These are phyloP conservation scores for Bergia sp. DNA, from an alignment of 92 coral and sea anemone genomes.

Conservation along the genomic window DNA sequence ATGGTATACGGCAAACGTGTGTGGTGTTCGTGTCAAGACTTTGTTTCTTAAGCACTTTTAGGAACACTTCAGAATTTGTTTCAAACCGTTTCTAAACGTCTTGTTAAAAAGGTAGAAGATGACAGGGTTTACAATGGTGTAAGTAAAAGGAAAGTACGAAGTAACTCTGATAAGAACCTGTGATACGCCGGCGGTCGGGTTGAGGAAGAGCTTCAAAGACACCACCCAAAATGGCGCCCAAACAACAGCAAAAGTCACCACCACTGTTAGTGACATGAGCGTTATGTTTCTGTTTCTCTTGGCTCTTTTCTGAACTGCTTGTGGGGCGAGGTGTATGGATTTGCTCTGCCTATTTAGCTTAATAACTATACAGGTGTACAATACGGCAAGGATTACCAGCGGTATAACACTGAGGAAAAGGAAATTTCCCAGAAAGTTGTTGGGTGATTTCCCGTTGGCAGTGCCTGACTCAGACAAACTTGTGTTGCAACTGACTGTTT, in stretches of 20 bases:
- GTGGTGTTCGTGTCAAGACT: no score
- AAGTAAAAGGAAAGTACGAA: slow-evolving; percentile 9
- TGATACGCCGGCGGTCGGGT: neutral
- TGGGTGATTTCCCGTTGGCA: neutral
- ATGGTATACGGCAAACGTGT: no score
- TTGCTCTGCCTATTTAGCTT: neutral
- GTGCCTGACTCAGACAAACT: neutral
- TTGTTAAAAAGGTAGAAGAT: slow-evolving; percentile 21
- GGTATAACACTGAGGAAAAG: slow-evolving; percentile 9
- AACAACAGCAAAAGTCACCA: slow-evolving; percentile 5
- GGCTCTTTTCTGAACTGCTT: slow-evolving; percentile 1
- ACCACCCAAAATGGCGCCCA: slow-evolving; percentile 44
- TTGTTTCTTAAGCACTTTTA: neutral
- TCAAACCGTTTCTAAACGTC: slow-evolving; percentile 9
- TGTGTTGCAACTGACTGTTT: neutral
- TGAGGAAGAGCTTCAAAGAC: neutral
- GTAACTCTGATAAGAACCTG: neutral
- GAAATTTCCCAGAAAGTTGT: neutral
- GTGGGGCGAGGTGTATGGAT: slow-evolving; percentile 15
- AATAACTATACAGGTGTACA: slow-evolving; percentile 15
- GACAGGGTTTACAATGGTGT: slow-evolving; percentile 16
- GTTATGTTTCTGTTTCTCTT: slow-evolving; percentile 8
- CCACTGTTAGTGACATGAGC: slow-evolving; percentile 23
- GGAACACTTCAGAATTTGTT: neutral
- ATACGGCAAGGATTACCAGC: neutral